These are phyloP conservation scores for Siniperca chuatsi DNA, from an alignment of 2,113 vertebrate species.

Conservation along the genomic window DNA sequence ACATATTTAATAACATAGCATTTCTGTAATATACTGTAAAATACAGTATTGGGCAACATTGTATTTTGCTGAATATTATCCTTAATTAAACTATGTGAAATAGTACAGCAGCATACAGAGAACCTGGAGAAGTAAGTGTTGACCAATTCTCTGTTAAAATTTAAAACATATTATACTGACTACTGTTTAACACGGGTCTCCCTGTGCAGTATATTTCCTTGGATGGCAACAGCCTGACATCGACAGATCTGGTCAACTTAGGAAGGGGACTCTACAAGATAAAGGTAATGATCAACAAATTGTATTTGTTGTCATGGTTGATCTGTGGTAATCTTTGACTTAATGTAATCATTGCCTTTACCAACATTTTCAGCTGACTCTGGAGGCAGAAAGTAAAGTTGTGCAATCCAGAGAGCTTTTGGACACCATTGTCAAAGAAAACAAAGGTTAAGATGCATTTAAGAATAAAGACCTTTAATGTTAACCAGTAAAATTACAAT, in stretches of 20 bases:
- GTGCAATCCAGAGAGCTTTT: conserved; percentile 92
- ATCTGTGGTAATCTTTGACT: conserved; percentile 54
- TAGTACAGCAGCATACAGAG: conserved; percentile 83
- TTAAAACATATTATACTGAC: neutral
- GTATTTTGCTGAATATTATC: conserved; percentile 15
- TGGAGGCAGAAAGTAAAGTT: conserved; percentile 89
- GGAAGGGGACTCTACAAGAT: conserved; percentile 95
- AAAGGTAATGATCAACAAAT: conserved; percentile 86
- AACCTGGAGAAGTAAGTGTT: conserved; percentile 79
- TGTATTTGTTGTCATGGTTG: conserved; percentile 7
- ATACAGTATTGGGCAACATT: neutral
- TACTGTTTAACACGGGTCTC: conserved; percentile 45
- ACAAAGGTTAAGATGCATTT: conserved; percentile 85
- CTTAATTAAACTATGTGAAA: conserved; percentile 61
- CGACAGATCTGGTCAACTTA: conserved; percentile 91
- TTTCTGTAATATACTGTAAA: neutral
- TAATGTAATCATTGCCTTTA: neutral
- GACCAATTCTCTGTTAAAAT: neutral
- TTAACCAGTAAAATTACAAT: neutral
- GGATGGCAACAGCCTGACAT: conserved; percentile 93
- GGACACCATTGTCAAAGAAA: conserved; percentile 94
- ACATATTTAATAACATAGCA: neutral
- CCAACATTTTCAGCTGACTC: conserved; percentile 87
- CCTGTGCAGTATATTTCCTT: conserved; percentile 88
- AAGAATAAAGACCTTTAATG: neutral